phyloP scores from a whole-genome alignment of 2,888 invertebrate genomes.

The Amitus sp. region DNA sequence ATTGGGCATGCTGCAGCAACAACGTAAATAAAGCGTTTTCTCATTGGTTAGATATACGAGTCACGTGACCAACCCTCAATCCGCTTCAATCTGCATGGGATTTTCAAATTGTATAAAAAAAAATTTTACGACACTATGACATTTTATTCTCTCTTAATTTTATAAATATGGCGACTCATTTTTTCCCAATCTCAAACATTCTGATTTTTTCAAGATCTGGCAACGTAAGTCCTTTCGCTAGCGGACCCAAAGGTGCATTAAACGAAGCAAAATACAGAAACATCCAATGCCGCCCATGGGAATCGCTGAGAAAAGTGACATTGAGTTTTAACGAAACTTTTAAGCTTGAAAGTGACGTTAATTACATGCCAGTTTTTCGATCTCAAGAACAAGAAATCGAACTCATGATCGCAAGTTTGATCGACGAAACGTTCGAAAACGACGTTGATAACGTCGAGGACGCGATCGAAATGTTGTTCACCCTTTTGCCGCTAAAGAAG shows the following conservation, averaged over 20 bases:
- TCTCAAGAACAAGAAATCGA: conserved; percentile 16
- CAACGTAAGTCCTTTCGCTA: conserved; percentile 25
- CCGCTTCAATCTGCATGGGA: too few relatives aligned
- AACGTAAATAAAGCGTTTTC: too few relatives aligned
- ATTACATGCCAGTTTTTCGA: conserved; percentile 14
- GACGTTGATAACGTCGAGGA: conserved; percentile 24
- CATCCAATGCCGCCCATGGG: conserved; percentile 20
- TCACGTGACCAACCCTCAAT: too few relatives aligned
- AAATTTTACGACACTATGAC: too few relatives aligned
- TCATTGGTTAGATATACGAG: too few relatives aligned
- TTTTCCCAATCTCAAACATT: neutral
- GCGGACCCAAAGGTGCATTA: conserved; percentile 30
- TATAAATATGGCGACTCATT: too few relatives aligned
- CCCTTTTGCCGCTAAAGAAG: conserved; percentile 25
- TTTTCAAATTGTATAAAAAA: neutral
- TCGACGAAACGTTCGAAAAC: conserved; percentile 18
- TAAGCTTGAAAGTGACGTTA: conserved; percentile 29
- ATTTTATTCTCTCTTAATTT: too few relatives aligned
- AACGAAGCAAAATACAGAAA: conserved; percentile 28
- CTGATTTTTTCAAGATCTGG: conserved; percentile 7
- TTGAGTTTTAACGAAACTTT: conserved; percentile 15
- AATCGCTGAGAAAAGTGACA: conserved; percentile 21
- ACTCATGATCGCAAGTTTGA: conserved; percentile 21
- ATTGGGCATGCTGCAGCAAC: too few relatives aligned
- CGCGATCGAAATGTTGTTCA: conserved; percentile 28